These are phyloP conservation scores for Meloidogyne exigua DNA, from an alignment of 1,140 invertebrate genomes.

Conservation along the genomic window DNA sequence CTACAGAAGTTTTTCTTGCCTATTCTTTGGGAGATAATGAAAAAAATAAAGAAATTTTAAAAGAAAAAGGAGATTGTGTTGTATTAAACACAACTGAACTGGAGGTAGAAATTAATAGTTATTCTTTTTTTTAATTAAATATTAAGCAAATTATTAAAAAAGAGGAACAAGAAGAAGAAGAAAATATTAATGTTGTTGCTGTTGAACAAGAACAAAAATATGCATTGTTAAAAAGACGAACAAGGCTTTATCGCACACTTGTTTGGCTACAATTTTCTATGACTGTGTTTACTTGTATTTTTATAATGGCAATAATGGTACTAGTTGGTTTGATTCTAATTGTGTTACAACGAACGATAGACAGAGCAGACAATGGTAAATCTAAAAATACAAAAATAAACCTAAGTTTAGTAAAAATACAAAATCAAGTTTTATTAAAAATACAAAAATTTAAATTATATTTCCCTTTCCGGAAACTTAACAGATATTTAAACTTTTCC, in stretches of 20 bases:
- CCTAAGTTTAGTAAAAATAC: neutral
- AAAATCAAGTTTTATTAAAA: neutral
- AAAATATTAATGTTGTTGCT: neutral
- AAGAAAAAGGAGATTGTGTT: neutral
- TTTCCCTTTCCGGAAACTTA: no score
- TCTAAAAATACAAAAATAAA: neutral
- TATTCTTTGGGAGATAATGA: conserved; percentile 11
- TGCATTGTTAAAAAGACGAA: neutral
- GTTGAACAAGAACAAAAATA: neutral
- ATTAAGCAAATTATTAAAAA: neutral
- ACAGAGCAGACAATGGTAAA: conserved; percentile 19
- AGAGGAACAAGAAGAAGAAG: conserved; percentile 5
- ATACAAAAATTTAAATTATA: neutral
- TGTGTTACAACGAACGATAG: neutral
- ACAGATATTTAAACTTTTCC: no score
- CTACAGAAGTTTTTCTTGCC: conserved; percentile 15
- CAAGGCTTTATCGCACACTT: conserved; percentile 14
- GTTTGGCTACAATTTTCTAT: conserved; percentile 26
- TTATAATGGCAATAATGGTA: conserved; percentile 25
- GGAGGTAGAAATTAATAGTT: neutral
- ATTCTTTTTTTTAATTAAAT: no score
- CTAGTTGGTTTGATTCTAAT: conserved; percentile 15
- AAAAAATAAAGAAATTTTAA: neutral
- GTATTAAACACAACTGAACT: neutral
- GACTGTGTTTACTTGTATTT: conserved; percentile 24